Percentiles rank a stretch among this genome's conserved stretches.
Conservation (phyloP, 2,797 vertebrate genomes). For the Pseudocheirus occidentalis region DNA sequence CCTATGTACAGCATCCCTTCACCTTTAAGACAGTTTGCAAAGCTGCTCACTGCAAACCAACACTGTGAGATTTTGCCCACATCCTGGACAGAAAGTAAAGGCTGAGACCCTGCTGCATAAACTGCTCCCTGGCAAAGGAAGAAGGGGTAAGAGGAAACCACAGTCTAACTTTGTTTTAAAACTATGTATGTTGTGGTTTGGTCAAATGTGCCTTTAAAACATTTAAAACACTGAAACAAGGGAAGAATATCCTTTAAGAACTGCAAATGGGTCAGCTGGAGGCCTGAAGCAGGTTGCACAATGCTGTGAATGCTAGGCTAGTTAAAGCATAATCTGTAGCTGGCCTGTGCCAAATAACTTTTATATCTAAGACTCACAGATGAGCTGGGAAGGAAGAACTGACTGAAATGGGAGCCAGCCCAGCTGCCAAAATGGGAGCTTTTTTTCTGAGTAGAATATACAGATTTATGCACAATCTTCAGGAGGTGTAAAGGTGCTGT, state of each 20-base stretch:
- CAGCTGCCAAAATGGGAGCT: constrained; percentile 48
- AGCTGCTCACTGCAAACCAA: constrained; percentile 46
- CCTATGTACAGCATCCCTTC: constrained; percentile 55
- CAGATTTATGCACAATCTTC: neutral
- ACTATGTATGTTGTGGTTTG: constrained; percentile 43
- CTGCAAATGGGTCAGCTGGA: neutral
- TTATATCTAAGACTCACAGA: constrained; percentile 37
- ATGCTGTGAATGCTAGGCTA: constrained; percentile 22
- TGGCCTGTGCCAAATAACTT: constrained; percentile 54
- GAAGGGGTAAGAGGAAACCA: neutral
- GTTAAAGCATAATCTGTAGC: constrained; percentile 60
- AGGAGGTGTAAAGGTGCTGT: constrained; percentile 25
- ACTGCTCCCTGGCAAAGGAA: constrained; percentile 50
- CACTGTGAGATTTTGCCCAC: neutral
- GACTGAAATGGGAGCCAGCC: constrained; percentile 24
- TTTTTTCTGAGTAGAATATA: neutral
- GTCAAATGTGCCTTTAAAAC: constrained; percentile 53
- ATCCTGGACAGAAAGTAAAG: constrained; percentile 37
- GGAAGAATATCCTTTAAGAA: constrained; percentile 40
- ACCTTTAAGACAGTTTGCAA: constrained; percentile 66
- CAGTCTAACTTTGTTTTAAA: constrained; percentile 28
- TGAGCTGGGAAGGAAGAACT: constrained; percentile 12
- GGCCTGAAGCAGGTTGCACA: constrained; percentile 50
- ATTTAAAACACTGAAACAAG: neutral
- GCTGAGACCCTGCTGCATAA: constrained; percentile 58